Evolutionary conservation across 2,888 invertebrate genomes (phyloP).

Genomic region (Micoletzkya japonica): DNA sequence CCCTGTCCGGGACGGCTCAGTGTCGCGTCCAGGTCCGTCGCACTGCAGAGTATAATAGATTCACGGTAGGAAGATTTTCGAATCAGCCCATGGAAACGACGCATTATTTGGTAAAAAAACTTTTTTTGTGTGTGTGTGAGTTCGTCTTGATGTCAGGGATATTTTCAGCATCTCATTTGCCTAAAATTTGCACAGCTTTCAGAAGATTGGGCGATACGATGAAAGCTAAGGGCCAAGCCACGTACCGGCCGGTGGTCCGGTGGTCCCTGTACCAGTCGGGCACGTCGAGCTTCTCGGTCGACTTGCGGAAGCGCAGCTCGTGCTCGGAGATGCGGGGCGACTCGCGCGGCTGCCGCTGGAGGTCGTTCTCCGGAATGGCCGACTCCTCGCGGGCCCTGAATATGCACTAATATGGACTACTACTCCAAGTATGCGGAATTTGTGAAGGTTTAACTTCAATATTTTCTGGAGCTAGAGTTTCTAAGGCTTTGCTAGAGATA

Average conservation of each 20-base stretch:
- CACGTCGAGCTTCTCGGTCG: conserved; percentile 58
- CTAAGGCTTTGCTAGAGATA: too few species aligned
- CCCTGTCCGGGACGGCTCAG: conserved; percentile 24
- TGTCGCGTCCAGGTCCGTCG: conserved; percentile 27
- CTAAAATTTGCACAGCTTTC: neutral
- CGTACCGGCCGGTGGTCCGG: conserved; percentile 11
- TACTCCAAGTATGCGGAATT: neutral
- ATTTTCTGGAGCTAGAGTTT: neutral
- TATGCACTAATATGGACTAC: conserved; percentile 7
- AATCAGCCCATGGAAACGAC: neutral
- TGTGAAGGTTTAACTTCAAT: neutral
- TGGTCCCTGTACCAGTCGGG: conserved; percentile 57
- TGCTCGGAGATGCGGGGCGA: conserved; percentile 54
- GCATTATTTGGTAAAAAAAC: neutral
- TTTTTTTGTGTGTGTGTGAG: neutral
- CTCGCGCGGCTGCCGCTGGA: conserved; percentile 59
- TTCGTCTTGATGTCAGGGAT: neutral
- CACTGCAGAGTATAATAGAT: neutral
- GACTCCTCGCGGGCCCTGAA: conserved; percentile 60
- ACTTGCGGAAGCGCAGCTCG: conserved; percentile 63
- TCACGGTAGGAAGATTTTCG: neutral
- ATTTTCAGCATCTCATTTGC: neutral
- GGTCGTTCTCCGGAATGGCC: conserved; percentile 62
- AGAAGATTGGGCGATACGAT: neutral
- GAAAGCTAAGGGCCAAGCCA: neutral